phyloP scores from a whole-genome alignment of 2,113 vertebrate genomes.

The Phylloscopus trochilus region DNA sequence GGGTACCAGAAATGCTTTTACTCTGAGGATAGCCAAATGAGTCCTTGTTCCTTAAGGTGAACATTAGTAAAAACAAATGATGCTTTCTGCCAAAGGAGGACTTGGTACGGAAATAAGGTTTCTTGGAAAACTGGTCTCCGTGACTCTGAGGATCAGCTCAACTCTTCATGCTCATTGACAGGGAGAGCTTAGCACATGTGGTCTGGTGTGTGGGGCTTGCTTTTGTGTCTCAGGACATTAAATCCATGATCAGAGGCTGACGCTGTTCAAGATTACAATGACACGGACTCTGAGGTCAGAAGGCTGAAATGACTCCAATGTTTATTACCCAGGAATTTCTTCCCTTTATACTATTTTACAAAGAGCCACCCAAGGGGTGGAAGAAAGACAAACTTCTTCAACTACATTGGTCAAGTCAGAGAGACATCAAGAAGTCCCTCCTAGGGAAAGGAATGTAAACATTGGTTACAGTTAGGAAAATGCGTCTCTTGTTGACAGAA shows the following conservation, averaged over 20 bases:
- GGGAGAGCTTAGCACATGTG: not conserved
- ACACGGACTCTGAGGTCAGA: no score
- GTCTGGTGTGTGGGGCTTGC: not conserved
- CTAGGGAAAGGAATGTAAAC: no score
- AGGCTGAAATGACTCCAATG: no score
- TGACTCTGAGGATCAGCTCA: not conserved
- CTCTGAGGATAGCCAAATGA: not conserved
- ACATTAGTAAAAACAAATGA: not conserved
- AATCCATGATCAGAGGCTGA: not conserved
- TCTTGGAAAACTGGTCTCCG: not conserved
- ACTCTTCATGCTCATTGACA: accelerated
- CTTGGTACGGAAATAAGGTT: not conserved
- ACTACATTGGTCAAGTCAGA: no score
- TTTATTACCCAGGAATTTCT: no score
- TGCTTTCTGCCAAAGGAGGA: not conserved
- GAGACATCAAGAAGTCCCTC: no score
- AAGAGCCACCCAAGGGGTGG: no score
- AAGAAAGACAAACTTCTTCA: no score
- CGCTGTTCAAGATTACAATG: no score
- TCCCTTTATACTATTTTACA: no score
- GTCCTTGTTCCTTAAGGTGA: not conserved
- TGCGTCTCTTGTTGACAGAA: no score
- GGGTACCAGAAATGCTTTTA: not conserved
- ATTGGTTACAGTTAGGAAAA: no score
- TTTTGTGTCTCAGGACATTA: not conserved